Evolutionary conservation across 2,888 invertebrate genomes (phyloP).

Genomic region (Ochropacha duplaris): DNA sequence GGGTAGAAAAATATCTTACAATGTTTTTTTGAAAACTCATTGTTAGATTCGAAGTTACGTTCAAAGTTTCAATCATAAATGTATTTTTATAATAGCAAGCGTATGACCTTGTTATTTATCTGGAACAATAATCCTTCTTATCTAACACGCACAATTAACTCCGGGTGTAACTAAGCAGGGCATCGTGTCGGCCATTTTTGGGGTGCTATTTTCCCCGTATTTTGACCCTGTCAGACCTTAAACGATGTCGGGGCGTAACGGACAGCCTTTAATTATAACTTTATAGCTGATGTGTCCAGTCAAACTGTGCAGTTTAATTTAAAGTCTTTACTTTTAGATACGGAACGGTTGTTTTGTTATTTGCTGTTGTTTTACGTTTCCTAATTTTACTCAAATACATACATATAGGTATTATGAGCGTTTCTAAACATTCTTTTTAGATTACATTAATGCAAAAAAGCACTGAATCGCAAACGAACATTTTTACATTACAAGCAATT

Average conservation of each 20-base stretch:
- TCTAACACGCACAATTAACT: background rate
- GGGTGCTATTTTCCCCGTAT: conserved; percentile 15
- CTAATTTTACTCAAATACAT: background rate
- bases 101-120: too few species aligned
- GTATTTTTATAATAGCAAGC: background rate
- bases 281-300: conserved; percentile 54
- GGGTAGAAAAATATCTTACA: too few species aligned
- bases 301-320: conserved; percentile 61
- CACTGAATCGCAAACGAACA: background rate
- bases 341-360: background rate
- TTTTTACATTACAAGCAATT: background rate
- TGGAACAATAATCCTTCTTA: conserved; percentile 1
- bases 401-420: too few species aligned
- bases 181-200: conserved; percentile 18
- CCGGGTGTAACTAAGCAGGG: conserved; percentile 11
- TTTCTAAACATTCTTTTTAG: too few species aligned
- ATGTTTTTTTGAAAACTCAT: too few species aligned
- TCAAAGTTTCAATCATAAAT: background rate
- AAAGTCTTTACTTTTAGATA: conserved; percentile 51
- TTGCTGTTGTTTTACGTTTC: background rate
- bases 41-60: too few species aligned
- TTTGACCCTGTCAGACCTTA: conserved; percentile 54
- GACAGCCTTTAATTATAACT: conserved; percentile 74
- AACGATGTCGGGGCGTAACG: conserved; percentile 61
- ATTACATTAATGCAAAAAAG: too few species aligned